These are phyloP conservation scores for Trichogramma evanescens DNA, from an alignment of 2,888 invertebrate species.

Conservation along the genomic window DNA sequence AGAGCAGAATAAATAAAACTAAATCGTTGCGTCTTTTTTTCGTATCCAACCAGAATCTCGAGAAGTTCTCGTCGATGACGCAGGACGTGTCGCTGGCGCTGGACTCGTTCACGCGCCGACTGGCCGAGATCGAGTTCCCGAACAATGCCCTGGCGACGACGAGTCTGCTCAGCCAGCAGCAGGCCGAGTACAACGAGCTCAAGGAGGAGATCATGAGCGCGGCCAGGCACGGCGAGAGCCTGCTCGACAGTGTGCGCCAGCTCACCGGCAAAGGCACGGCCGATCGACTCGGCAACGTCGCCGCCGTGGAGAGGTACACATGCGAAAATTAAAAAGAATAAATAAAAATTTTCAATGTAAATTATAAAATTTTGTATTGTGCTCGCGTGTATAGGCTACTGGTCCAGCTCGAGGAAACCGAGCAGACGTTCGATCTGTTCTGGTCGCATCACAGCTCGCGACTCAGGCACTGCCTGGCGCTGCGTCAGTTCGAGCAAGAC, in stretches of 20 bases:
- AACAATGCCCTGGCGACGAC: conserved; percentile 89
- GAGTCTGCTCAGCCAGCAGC: conserved; percentile 77
- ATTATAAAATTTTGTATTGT: no score
- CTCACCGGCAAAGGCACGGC: conserved; percentile 54
- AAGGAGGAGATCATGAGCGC: conserved; percentile 82
- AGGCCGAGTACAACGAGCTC: conserved; percentile 59
- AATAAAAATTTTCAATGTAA: no score
- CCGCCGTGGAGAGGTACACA: conserved; percentile 81
- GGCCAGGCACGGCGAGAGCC: conserved; percentile 80
- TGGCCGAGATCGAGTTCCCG: conserved; percentile 88
- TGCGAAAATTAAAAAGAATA: not conserved
- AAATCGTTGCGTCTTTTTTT: not conserved
- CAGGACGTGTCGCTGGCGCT: conserved; percentile 82
- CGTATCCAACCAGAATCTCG: conserved; percentile 64
- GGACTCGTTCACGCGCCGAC: conserved; percentile 78
- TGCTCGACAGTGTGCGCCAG: conserved; percentile 68
- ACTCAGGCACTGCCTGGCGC: conserved; percentile 80
- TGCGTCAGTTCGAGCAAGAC: conserved; percentile 90
- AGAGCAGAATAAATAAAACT: not conserved
- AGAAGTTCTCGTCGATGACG: conserved; percentile 88
- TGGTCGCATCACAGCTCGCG: conserved; percentile 89
- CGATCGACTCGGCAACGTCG: conserved; percentile 75
- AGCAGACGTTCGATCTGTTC: conserved; percentile 87
- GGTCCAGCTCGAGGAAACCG: conserved; percentile 90
- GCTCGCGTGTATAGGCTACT: conserved; percentile 59